Percentiles rank a stretch among this genome's conserved stretches.
These are phyloP conservation scores for Vombatus ursinus DNA, from an alignment of 2,113 vertebrate species.

Conservation along the genomic window DNA sequence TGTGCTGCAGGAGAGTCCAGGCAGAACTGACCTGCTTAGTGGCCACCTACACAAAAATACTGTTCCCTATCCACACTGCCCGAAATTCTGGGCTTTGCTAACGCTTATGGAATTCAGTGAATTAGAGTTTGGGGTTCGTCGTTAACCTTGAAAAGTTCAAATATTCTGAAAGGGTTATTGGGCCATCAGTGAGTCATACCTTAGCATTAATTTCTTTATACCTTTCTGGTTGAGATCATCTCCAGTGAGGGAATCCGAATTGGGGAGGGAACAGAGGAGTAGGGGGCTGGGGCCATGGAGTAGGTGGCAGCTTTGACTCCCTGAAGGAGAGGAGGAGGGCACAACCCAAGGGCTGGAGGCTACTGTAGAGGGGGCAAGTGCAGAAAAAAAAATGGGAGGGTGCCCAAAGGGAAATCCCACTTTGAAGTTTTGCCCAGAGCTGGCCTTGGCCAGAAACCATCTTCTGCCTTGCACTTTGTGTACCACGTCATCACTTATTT, in stretches of 20 bases:
- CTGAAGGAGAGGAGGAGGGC: not conserved
- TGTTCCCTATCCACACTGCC: not conserved
- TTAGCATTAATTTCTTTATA: not conserved
- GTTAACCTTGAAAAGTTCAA: not conserved
- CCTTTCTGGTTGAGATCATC: not conserved
- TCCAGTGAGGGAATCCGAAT: not conserved
- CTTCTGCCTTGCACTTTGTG: not conserved
- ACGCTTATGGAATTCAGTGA: not conserved
- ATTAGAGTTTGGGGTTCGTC: not conserved
- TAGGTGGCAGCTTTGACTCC: not conserved
- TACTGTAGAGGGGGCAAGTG: not conserved
- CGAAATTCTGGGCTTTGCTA: not conserved
- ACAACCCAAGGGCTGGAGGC: not conserved
- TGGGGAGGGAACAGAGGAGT: not conserved
- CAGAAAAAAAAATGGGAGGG: not conserved
- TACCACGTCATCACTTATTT: not conserved
- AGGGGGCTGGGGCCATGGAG: not conserved
- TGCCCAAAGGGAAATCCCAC: not conserved
- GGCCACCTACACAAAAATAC: not conserved
- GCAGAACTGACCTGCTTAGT: too few species aligned
- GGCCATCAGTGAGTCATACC: not conserved
- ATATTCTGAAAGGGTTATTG: not conserved
- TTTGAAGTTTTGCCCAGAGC: not conserved
- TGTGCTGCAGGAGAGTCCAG: not conserved
- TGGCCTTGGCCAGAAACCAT: not conserved